A percentile compares a stretch with the other conserved stretches of the same genome.
Conservation (phyloP, 2,888 invertebrate species). For the Nemapogon koenigi region DNA sequence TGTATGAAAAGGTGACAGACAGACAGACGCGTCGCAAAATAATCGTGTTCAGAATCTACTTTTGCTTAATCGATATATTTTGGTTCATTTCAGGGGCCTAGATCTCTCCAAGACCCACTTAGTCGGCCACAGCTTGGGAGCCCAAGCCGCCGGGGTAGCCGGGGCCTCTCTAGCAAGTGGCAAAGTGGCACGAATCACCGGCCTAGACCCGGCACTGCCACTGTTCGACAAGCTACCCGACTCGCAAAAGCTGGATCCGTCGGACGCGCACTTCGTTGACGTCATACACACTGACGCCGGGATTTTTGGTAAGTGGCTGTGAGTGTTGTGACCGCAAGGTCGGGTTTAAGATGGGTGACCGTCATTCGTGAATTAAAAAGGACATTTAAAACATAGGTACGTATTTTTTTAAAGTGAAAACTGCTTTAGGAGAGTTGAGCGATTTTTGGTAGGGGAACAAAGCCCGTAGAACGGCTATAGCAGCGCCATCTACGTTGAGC, state of each 20-base stretch:
- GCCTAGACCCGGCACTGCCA: conserved; percentile 69
- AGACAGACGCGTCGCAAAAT: too few species aligned
- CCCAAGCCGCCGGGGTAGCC: conserved; percentile 70
- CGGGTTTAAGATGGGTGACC: too few species aligned
- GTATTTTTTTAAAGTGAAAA: too few species aligned
- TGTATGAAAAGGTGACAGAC: too few species aligned
- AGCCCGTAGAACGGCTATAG: too few species aligned
- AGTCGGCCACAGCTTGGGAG: conserved; percentile 69
- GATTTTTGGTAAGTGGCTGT: conserved; percentile 48
- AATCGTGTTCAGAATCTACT: neutral
- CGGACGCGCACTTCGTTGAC: conserved; percentile 69
- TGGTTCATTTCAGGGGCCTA: conserved; percentile 48
- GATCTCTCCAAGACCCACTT: conserved; percentile 62
- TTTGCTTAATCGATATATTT: too few species aligned
- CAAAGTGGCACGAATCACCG: conserved; percentile 66
- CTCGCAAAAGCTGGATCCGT: conserved; percentile 56
- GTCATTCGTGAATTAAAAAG: too few species aligned
- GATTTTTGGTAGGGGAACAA: too few species aligned
- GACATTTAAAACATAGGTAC: too few species aligned
- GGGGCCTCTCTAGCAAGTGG: conserved; percentile 61
- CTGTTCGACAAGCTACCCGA: conserved; percentile 61
- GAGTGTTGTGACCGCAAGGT: too few species aligned
- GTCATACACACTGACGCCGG: conserved; percentile 70
- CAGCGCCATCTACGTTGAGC: too few species aligned
- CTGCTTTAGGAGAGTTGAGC: too few species aligned